Base-by-base conservation (phyloP, 1,140 invertebrate genomes). In the Drosophila elegans region DNA sequence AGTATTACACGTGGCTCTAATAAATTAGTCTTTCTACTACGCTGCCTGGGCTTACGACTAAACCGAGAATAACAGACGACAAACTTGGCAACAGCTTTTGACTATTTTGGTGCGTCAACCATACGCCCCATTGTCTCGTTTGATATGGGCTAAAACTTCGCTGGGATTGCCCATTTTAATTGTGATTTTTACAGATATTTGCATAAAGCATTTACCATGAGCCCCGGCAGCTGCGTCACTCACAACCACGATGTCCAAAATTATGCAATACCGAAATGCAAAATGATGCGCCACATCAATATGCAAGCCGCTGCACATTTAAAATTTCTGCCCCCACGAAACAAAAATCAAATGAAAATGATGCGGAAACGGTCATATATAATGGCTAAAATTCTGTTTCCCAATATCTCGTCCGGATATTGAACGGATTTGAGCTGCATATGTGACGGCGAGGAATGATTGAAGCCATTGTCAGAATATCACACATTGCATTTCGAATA, bases 1-100 rank as follows among this genome's bases (percentile, higher is more conserved):
- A 49, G 74, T 75, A 89, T 89, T 89, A 89, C 85, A 84, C 84
- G 84, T 89, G 84, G 84, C 85, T 51, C 77, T 63, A 89, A 90
- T 89, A 89, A 89, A 89, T 89, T 89, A 89, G 80, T 67, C 55
- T 49, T 39, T 34, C 32, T 36, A 7, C 13, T 36, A 16, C 34
- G 29, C 34, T 25, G n/a, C 11, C 44, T 6, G 39, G 39, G 25
- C 67, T 55, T 39, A 59, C 45, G 13, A 39, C 16, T 36, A 53
- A n/a, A 42, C 12, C 39, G 66, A 16, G 66, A 16, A 56, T 57
- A 41, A 57, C 16, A 21, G 16, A 39, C 51, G 66, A 69, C 74
- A 68, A 77, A 68, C 54, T 57, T 41, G 36, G 41, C 51, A 42
- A 74, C 38, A 74, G 36, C 36, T 54, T 73, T 73, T 27, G 6